phyloP scores from a whole-genome alignment of 1,140 invertebrate species.

The Lepidurus apus region DNA sequence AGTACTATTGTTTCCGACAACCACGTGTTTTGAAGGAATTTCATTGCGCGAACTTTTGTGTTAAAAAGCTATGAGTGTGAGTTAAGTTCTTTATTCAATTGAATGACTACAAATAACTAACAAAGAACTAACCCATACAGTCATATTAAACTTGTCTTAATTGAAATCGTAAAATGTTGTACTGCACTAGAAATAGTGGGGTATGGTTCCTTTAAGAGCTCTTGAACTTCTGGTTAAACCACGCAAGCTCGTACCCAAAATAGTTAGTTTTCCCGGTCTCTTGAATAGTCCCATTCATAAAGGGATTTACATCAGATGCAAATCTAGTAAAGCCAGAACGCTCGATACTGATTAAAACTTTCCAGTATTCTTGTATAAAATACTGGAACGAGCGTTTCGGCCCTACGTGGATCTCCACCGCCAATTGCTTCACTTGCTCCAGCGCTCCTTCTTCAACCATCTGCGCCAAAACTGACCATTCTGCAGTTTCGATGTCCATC shows the following conservation, averaged over 20 bases:
- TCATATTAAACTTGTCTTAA: too few species aligned
- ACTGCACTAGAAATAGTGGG: not conserved
- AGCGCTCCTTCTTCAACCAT: slow-evolving; percentile 23
- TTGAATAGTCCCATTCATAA: not conserved
- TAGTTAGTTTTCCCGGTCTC: not conserved
- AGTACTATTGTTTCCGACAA: too few species aligned
- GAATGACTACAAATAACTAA: too few species aligned
- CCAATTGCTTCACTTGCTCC: slow-evolving; percentile 30
- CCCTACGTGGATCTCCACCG: slow-evolving; percentile 26
- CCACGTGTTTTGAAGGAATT: too few species aligned
- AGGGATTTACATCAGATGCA: slow-evolving; percentile 27
- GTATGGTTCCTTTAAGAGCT: not conserved
- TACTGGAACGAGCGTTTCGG: not conserved
- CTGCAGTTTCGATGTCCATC: slow-evolving; percentile 26
- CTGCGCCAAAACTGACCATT: slow-evolving; percentile 8
- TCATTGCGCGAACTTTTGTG: too few species aligned
- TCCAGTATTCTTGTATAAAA: not conserved
- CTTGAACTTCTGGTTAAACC: slow-evolving; percentile 24
- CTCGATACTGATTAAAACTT: slow-evolving; percentile 14
- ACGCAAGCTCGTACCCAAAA: slow-evolving; percentile 28
- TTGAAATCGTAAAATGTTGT: not conserved
- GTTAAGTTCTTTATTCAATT: too few species aligned
- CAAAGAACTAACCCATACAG: too few species aligned
- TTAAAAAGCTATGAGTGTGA: too few species aligned
- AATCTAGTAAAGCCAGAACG: slow-evolving; percentile 23